Conservation (phyloP, 1,140 invertebrate species). For the Littorina saxatilis region DNA sequence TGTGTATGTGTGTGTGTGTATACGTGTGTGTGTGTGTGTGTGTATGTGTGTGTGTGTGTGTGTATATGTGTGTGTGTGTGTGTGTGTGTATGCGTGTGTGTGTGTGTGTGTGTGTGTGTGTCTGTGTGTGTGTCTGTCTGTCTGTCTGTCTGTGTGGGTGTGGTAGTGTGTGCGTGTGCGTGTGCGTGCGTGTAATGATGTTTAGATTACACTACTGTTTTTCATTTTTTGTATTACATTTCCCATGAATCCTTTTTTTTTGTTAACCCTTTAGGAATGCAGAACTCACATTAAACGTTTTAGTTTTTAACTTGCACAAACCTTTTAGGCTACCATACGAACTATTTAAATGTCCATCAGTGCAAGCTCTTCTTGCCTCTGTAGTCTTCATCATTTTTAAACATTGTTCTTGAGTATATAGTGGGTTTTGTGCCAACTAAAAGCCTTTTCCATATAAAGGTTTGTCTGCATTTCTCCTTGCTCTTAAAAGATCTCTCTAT, state of each 20-base stretch:
- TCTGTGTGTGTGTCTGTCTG: neutral
- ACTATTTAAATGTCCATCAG: neutral
- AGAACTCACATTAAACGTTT: neutral
- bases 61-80: neutral
- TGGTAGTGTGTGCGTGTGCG: constrained; percentile 5
- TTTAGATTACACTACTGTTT: neutral
- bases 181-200: neutral
- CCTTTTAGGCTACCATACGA: neutral
- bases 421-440: no score
- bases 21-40: constrained; percentile 22
- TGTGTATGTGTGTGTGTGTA: constrained; percentile 9
- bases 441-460: no score
- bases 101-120: constrained; percentile 6
- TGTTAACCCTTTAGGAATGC: no score
- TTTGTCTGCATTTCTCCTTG: no score
- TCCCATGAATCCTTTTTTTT: no score
- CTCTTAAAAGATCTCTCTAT: no score
- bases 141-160: constrained; percentile 1
- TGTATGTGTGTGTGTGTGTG: constrained; percentile 22
- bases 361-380: no score
- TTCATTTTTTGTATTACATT: no score
- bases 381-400: no score
- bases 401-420: no score
- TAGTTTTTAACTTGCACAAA: neutral
- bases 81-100: constrained; percentile 13